A percentile compares a stretch with the other conserved stretches of the same genome.
These are phyloP conservation scores for Corydoras maculifer DNA, from an alignment of 2,113 vertebrate species.

Conservation along the genomic window DNA sequence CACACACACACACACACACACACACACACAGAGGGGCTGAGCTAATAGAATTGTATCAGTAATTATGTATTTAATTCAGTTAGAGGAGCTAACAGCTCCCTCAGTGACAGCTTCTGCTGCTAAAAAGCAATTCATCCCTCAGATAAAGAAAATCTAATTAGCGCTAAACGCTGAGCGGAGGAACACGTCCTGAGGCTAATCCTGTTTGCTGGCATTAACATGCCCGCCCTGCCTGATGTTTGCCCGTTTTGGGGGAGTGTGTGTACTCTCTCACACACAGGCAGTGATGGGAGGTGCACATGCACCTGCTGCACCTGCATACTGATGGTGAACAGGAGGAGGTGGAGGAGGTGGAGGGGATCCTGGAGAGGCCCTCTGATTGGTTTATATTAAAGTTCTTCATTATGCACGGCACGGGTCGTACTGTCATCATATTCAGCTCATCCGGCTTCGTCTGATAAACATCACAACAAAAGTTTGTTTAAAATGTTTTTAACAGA, in stretches of 20 bases:
- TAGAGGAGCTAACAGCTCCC: constrained; percentile 97
- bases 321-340: no score
- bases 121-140: constrained; percentile 95
- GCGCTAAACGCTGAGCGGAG: constrained; percentile 85
- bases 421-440: no score
- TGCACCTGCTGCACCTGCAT: background rate
- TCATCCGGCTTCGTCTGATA: no score
- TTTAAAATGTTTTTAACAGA: no score
- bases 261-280: constrained; percentile 43
- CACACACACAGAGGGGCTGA: constrained; percentile 51
- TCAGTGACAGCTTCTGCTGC: constrained; percentile 87
- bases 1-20: constrained; percentile 63
- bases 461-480: no score
- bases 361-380: no score
- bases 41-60: constrained; percentile 89
- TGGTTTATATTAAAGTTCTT: no score
- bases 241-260: constrained; percentile 88
- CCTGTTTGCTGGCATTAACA: constrained; percentile 98
- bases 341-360: no score
- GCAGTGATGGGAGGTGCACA: background rate
- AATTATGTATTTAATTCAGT: constrained; percentile 98
- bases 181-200: constrained; percentile 96
- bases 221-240: constrained; percentile 94
- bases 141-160: constrained; percentile 96
- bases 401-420: no score